Evolutionary conservation across 2,797 vertebrate species (phyloP).

Genomic region (Urocyon cinereoargenteus): DNA sequence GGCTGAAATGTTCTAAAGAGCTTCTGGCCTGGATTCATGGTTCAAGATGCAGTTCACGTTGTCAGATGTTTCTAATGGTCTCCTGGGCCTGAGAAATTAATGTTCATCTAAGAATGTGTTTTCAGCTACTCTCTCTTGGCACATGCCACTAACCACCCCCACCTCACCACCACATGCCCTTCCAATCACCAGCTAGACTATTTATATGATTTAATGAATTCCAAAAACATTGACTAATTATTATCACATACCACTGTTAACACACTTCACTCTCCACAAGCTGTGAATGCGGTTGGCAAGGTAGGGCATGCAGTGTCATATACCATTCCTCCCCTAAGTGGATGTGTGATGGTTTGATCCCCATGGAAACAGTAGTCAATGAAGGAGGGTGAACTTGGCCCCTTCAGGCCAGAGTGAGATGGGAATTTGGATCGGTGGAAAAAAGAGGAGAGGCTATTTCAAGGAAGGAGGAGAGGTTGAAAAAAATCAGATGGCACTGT

Average conservation of each 20-base stretch:
- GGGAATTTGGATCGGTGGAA: not conserved
- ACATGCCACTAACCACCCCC: not conserved
- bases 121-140: not conserved
- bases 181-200: not conserved
- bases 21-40: not conserved
- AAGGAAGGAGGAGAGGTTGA: not conserved
- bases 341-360: too few species aligned
- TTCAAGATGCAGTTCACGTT: fast-evolving
- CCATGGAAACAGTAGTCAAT: not conserved
- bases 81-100: not conserved
- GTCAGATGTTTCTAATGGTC: not conserved
- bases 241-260: not conserved
- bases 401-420: not conserved
- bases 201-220: not conserved
- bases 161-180: not conserved
- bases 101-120: not conserved
- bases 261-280: not conserved
- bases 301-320: not conserved
- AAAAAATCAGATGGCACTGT: not conserved
- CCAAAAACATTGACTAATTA: not conserved
- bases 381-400: not conserved
- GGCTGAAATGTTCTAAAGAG: not conserved
- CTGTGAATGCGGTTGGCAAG: not conserved
- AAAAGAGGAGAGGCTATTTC: not conserved
- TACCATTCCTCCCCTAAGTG: fast-evolving